Evolutionary conservation across 2,113 vertebrate genomes (phyloP), one percentile per base, ranked within the genome.

Genomic region (Sakesphorus luctuosus): DNA sequence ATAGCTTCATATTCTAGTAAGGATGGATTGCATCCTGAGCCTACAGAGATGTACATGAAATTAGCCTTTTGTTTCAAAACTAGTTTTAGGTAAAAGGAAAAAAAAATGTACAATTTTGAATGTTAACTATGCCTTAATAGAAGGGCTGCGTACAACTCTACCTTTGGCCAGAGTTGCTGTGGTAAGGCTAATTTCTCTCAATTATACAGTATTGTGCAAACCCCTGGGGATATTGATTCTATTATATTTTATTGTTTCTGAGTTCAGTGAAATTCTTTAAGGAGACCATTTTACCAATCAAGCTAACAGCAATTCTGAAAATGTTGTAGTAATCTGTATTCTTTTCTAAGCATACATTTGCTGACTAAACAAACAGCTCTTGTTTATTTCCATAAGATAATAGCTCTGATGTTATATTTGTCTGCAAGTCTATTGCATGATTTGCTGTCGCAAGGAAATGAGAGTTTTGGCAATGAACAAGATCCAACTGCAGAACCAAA

Each of bases 271-370:
- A 68, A 92, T 58, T 93, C 53, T 78, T 92, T 87, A 38, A 80
- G 96, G 12, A 35, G 20, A 46, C 4, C n/a, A 81, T 94, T 96
- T 97, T 75, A 86, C 67, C 78, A 95, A 94, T 91, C 62, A 91
- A 75, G 35, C 21, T 90, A 96, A 91, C 49, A 90, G 61, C 72
- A 94, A 43, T 74, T 89, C 75, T 73, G 66, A 94, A 96, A 95
- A 75, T 26, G 49, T 81, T 95, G 56, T 24, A 19, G 79, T 74
- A 91, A 86, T 94, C 38, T 95, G n/a, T 58, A 50, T 58, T 87
- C 92, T 96, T 97, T 96, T 95, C 96, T 95, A 97, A 97, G 26
- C 65, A 90, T 76, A 31, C 75, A 93, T 87, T 96, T 97, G 82
- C 84, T 97, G 84, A 96, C 87, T 94, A 96, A 96, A 97, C 68